Conservation (phyloP, 2,113 vertebrate species). For the Oncorhynchus tshawytscha region DNA sequence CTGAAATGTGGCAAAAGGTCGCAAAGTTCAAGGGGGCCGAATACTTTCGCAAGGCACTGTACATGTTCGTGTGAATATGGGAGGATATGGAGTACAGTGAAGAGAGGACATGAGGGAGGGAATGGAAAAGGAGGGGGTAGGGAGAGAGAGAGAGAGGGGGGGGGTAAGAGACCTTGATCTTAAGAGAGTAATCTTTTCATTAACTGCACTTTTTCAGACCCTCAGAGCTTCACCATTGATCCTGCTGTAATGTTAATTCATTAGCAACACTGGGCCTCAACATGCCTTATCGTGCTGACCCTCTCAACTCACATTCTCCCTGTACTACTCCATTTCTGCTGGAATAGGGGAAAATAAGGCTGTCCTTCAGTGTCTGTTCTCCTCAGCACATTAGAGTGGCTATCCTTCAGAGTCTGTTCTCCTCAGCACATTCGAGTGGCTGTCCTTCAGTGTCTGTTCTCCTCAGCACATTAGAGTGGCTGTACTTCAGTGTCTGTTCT, state of each 20-base stretch:
- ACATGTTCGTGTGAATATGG: background rate
- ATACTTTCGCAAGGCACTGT: no score
- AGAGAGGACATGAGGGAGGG: no score
- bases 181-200: constrained; percentile 73
- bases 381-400: no score
- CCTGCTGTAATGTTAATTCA: constrained; percentile 69
- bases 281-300: constrained; percentile 48
- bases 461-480: no score
- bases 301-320: background rate
- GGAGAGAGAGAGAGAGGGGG: no score
- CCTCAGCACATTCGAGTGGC: background rate
- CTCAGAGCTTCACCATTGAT: constrained; percentile 59
- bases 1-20: no score
- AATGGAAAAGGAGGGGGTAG: background rate
- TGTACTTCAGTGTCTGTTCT: no score
- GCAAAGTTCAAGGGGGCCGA: no score
- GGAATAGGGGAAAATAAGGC: background rate
- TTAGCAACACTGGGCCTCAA: constrained; percentile 50
- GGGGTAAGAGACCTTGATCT: constrained; percentile 62
- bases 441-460: no score
- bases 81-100: no score
- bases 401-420: no score
- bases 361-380: no score
- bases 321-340: constrained; percentile 4
- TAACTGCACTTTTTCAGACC: constrained; percentile 37